phyloP scores from a whole-genome alignment of 1,140 invertebrate species.

The Aricia agestis region DNA sequence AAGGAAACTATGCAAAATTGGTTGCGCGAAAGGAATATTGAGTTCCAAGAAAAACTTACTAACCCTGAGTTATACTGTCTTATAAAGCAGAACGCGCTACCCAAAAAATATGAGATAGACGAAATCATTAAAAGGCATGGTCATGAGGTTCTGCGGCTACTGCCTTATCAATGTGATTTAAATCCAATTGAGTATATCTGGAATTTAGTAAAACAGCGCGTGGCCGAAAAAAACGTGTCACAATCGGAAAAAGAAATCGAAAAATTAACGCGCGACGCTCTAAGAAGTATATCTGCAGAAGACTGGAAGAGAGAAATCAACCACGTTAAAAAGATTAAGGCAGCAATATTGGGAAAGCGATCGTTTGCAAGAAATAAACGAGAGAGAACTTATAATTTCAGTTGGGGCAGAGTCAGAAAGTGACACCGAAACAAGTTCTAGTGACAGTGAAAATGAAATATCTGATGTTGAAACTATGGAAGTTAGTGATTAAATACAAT shows the following conservation, averaged over 20 bases:
- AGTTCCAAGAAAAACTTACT: conserved; percentile 22
- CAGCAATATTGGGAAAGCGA: background rate
- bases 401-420: background rate
- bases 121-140: conserved; percentile 29
- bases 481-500: too few species aligned
- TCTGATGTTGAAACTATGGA: too few species aligned
- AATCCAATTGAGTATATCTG: conserved; percentile 36
- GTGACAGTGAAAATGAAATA: too few species aligned
- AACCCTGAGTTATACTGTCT: conserved; percentile 30
- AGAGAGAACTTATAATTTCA: conserved; percentile 1
- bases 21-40: conserved; percentile 21
- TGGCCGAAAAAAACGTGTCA: conserved; percentile 32
- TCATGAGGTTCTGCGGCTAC: conserved; percentile 33
- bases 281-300: conserved; percentile 24
- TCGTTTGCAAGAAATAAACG: conserved; percentile 3
- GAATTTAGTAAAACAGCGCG: conserved; percentile 31
- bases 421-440: too few species aligned
- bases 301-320: conserved; percentile 37
- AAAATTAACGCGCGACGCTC: conserved; percentile 27
- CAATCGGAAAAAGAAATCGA: conserved; percentile 32
- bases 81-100: conserved; percentile 25
- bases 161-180: conserved; percentile 29
- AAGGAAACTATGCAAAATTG: conserved; percentile 18
- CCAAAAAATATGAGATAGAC: conserved; percentile 30
- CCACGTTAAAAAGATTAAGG: conserved; percentile 14